Percentiles rank a stretch among this genome's conserved stretches.
Evolutionary conservation across 1,140 invertebrate genomes (phyloP).

Genomic region (Bombus pascuorum): DNA sequence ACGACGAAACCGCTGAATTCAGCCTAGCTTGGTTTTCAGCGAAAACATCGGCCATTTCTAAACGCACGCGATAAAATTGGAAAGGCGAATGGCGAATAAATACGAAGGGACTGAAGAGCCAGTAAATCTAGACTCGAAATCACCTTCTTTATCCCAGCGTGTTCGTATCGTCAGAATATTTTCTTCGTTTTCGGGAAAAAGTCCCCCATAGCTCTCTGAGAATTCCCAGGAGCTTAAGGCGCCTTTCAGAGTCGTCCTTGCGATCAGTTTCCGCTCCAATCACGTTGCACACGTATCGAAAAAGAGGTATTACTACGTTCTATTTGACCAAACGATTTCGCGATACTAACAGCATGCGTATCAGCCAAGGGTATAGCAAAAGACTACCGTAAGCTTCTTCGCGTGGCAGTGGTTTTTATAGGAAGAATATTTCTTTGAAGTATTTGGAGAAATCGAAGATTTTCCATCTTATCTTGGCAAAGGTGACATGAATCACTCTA

Average conservation of each 20-base stretch:
- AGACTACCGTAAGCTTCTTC: too few relatives aligned
- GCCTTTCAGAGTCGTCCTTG: neutral
- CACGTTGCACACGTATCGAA: neutral
- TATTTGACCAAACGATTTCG: slow-evolving; percentile 5
- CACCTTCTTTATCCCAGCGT: neutral
- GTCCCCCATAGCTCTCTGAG: neutral
- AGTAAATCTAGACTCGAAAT: neutral
- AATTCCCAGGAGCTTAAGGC: neutral
- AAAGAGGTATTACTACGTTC: neutral
- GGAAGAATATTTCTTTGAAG: neutral
- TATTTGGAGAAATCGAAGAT: neutral
- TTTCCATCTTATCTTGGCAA: neutral
- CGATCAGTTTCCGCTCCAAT: neutral
- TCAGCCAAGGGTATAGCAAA: too few relatives aligned
- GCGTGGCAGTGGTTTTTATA: too few relatives aligned
- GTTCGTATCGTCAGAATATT: neutral
- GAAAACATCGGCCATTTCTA: neutral
- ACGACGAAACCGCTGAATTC: neutral
- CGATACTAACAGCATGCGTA: neutral
- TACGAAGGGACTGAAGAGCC: neutral
- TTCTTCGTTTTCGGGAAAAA: neutral
- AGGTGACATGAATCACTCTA: neutral
- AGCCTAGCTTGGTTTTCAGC: neutral
- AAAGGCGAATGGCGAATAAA: neutral
- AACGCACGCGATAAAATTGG: neutral